Evolutionary conservation across 2,797 vertebrate species (phyloP), one percentile per base, ranked within the genome.

Genomic region (Melanotaenia pygmaea): DNA sequence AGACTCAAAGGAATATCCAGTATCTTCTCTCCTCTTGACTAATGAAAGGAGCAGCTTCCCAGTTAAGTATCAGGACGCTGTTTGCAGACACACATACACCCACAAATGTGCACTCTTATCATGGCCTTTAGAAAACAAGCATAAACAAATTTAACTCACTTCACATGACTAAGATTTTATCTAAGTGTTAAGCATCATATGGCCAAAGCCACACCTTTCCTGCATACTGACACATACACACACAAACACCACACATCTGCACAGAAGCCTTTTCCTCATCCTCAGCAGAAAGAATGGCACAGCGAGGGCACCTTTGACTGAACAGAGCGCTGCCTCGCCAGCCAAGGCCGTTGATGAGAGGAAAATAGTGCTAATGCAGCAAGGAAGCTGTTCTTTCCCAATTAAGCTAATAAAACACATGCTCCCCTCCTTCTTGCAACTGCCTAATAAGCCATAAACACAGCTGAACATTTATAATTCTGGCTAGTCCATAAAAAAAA

Each of bases 341-440:
- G 77, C 84, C 83, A 83, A 88, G 86, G 85, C 89, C 72, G 81
- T 87, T 90, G 92, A 93, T 89, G 90, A 92, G 90, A 89, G 88
- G 85, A 93, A 92, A 94, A 92, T 91, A 86, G 85, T 90, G 91
- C 90, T 88, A 92, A 94, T 93, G 89, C 92, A 92, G 89, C 90
- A 90, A 87, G 88, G 91, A 92, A 90, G 86, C 89, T 88, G 88
- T 93, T 93, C 87, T 89, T 88, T 90, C 87, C 88, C 89, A 92
- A 92, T 93, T 90, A 93, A 93, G 86, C 88, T 88, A 91, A 91
- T 92, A 91, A 94, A 93, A 92, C 87, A 86, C 84, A 83, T 78
- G 83, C 86, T 89, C 84, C 80, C 86, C 86, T 83, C 81, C 87
- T 88, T 77, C 85, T 85, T 82, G 84, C 85, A 92, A 89, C 88